Evolutionary conservation across 1,140 invertebrate genomes (phyloP).

Genomic region (Pararge aegeria): DNA sequence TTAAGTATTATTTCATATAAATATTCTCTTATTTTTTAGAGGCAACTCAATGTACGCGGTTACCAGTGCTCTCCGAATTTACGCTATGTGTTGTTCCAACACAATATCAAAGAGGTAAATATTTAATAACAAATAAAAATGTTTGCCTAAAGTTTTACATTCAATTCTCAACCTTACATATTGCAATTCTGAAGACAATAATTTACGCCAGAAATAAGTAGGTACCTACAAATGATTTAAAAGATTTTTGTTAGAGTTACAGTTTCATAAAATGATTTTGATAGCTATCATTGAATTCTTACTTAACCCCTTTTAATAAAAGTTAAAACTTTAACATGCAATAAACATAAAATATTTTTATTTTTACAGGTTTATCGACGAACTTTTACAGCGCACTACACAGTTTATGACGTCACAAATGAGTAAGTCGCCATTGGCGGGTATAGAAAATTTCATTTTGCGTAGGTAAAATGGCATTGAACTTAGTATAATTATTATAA

Average conservation of each 20-base stretch:
- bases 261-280: too few species aligned
- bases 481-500: too few species aligned
- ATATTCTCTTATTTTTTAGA: slow-evolving; percentile 2
- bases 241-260: too few species aligned
- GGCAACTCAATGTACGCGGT: slow-evolving; percentile 86
- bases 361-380: slow-evolving; percentile 87
- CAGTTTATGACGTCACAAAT: slow-evolving; percentile 91
- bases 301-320: too few species aligned
- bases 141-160: too few species aligned
- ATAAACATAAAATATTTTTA: not conserved
- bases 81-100: slow-evolving; percentile 90
- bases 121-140: too few species aligned
- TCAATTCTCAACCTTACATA: too few species aligned
- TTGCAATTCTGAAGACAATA: too few species aligned
- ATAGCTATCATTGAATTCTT: too few species aligned
- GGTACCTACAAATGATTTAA: too few species aligned
- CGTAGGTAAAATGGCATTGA: too few species aligned
- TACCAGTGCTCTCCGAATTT: slow-evolving; percentile 90
- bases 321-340: not conserved
- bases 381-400: slow-evolving; percentile 90
- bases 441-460: slow-evolving; percentile 8
- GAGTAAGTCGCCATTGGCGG: slow-evolving; percentile 82
- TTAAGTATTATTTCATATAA: not conserved
- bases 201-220: too few species aligned
- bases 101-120: slow-evolving; percentile 90